Base-by-base conservation (phyloP, 2,797 vertebrate genomes). In the Centroberyx gerrardi region DNA sequence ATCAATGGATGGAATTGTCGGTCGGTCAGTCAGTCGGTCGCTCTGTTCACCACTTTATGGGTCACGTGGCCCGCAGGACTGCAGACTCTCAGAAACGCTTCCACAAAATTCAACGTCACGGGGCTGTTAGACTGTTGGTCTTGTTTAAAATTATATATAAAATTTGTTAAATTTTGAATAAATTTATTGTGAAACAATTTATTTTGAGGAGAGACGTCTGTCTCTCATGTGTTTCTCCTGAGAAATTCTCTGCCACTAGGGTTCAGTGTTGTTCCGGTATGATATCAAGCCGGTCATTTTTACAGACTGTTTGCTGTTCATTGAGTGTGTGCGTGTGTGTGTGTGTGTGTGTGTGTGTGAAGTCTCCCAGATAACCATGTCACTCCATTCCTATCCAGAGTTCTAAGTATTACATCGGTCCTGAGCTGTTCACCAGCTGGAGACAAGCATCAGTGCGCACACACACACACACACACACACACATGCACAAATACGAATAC, bases 201-300 rank as follows among this genome's bases (percentile, higher is more conserved):
- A n/a, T 2, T 8, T 18, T 14, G 14, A 31, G 0, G 53, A 49
- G 15, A 48, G 4, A n/a, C 4, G 5, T n/a, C 8, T 54, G 33
- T 59, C 18, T 69, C 15, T 29, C 51, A 12, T 10, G 28, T 29
- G 12, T 4, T 0, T n/a, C n/a, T n/a, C 7, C 10, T 42, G 17
- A 58, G 0, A 27, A 1, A 33, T 22, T 74, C 10, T 70, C 22
- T 58, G 69, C 87, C 89, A 89, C 84, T 67, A 90, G 92, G 78
- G 84, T 1, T 82, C 87, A 89, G 82, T 76, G 78, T 90, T 86
- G 69, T 28, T 58, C 40, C 15, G 62, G n/a, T 66, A 14, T 63
- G 38, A 36, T 6, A 53, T 29, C 36, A 31, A 10, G 10, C 51
- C 22, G 12, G 7, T n/a, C 51, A 66, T 5, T 36, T 65, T 18